Base-by-base conservation (phyloP, 1,140 invertebrate genomes). In the Bombus sibiricus region DNA sequence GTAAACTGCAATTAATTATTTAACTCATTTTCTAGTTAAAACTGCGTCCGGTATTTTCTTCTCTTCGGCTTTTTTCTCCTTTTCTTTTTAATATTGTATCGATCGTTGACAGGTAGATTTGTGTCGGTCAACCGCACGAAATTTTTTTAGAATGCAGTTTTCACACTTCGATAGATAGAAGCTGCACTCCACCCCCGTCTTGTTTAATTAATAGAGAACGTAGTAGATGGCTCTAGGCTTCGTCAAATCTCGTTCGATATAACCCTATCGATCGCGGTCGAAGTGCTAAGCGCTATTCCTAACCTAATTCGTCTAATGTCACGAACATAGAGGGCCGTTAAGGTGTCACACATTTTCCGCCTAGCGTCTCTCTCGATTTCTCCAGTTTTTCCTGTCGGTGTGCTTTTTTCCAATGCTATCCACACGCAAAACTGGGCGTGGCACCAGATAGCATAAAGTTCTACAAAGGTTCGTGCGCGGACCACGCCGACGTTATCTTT, bases 401-500 rank as follows among this genome's bases (percentile, higher is more conserved):
- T 43, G 39, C 15, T 37, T 71, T 71, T 71, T 68, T 28, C 39
- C 12, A n/a, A 34, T 12, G 3, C 39, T 28, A 22, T 53, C n/a
- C 34, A 53, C 28, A 43, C 15, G 82, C 37, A 69, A 78, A 80
- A 64, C 68, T 80, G 68, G 53, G 76, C 75, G 82, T 79, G 66
- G 76, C 83, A 62, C 22, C 6, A 34, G 83, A 71, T 79, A 39
- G n/a, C 53, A 37, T 69, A 68, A 83, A 71, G 34, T 83, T 83
- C 22, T 53, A 15, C 69, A 32, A 43, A 32, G 69, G 47, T 28
- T 32, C 28, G 47, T 13, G 41, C 57, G 10, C 72, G 57, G 43
- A 68, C 34, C 43, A 57, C 41, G 37, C 34, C 37, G 82, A 83
- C 43, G 43, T 83, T 71, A 79, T 79, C 82, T 84, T 41, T 83